Conservation (phyloP, 2,113 vertebrate genomes). For the Cacatua alba region DNA sequence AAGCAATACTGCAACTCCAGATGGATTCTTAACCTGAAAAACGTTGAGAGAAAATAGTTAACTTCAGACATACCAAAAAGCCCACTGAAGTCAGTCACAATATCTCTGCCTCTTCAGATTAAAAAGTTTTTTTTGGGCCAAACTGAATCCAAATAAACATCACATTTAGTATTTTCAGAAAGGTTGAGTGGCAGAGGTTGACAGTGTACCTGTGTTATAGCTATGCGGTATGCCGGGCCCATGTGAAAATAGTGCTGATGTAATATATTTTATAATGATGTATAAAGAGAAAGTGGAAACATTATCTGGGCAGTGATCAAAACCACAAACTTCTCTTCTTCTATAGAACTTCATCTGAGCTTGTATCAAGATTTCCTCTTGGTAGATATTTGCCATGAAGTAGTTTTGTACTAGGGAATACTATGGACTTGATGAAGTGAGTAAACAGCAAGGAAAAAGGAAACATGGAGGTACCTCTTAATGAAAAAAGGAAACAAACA, state of each 20-base stretch:
- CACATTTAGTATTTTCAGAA: background rate
- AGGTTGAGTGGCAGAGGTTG: background rate
- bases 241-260: background rate
- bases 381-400: accelerated
- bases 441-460: background rate
- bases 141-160: background rate
- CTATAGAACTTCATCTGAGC: background rate
- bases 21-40: background rate
- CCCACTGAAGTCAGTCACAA: background rate
- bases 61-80: background rate
- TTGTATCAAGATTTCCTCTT: background rate
- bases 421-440: background rate
- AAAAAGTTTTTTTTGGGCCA: background rate
- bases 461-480: background rate
- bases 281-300: background rate
- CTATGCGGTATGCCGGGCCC: accelerated
- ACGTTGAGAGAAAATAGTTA: background rate
- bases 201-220: background rate
- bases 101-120: background rate
- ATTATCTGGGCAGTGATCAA: background rate
- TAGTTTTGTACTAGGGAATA: background rate
- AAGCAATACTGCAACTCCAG: background rate
- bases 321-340: background rate
- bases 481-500: background rate
- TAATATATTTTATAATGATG: background rate